Percentiles rank a stretch among this genome's conserved stretches.
phyloP scores from a whole-genome alignment of 1,140 invertebrate genomes.

The Solenopsis invicta region DNA sequence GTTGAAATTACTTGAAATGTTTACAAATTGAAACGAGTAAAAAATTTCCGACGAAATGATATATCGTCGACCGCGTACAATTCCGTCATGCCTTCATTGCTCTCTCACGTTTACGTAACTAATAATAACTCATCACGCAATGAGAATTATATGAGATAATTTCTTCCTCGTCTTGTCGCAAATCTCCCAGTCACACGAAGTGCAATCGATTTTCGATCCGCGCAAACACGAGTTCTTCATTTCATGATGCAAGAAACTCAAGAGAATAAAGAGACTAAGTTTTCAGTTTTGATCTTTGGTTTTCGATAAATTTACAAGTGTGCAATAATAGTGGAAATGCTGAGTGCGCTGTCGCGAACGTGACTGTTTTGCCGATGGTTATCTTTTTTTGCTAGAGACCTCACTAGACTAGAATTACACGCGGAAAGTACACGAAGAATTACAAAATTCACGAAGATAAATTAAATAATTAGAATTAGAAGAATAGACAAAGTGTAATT shows the following conservation, averaged over 20 bases:
- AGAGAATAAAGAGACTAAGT: neutral
- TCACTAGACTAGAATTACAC: neutral
- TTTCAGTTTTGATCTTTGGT: neutral
- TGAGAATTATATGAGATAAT: conserved; percentile 3
- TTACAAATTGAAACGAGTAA: neutral
- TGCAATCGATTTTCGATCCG: neutral
- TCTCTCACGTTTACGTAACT: conserved; percentile 17
- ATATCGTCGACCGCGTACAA: neutral
- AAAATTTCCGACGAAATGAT: neutral
- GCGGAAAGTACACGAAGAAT: neutral
- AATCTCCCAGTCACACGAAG: neutral
- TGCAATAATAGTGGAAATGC: neutral
- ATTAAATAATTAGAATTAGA: conserved; percentile 16
- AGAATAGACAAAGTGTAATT: neutral
- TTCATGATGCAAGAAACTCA: neutral
- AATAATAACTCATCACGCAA: conserved; percentile 9
- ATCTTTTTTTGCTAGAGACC: neutral
- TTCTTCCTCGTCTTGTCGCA: neutral
- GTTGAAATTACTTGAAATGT: neutral
- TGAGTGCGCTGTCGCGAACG: conserved; percentile 19
- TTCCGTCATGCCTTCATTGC: neutral
- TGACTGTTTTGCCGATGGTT: conserved; percentile 8
- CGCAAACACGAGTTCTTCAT: neutral
- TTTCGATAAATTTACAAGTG: neutral
- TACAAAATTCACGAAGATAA: neutral